Evolutionary conservation across 2,888 invertebrate genomes (phyloP).

Genomic region (Pachydiplax longipennis): DNA sequence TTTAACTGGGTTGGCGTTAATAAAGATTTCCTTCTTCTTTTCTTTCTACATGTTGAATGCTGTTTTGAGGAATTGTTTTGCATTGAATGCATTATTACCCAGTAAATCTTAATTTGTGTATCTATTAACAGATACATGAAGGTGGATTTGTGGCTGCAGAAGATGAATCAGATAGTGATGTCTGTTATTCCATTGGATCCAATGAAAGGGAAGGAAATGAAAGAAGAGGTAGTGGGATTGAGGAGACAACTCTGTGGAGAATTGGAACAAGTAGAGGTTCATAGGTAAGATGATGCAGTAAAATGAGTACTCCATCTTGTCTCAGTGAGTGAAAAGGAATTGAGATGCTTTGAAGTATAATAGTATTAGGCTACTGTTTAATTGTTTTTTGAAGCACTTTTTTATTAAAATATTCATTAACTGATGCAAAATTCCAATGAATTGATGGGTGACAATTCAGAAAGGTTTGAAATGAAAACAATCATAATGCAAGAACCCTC

Average conservation of each 20-base stretch:
- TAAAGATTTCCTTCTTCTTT: too few species aligned
- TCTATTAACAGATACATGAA: background rate
- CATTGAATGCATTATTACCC: background rate
- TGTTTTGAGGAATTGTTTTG: too few species aligned
- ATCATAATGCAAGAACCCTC: too few species aligned
- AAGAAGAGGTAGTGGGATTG: background rate
- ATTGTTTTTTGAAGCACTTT: too few species aligned
- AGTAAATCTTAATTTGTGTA: background rate
- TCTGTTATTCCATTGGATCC: background rate
- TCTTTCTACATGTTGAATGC: too few species aligned
- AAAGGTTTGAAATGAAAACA: too few species aligned
- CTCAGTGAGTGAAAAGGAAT: background rate
- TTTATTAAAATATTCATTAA: too few species aligned
- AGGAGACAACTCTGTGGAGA: background rate
- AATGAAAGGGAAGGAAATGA: background rate
- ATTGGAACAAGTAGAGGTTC: background rate
- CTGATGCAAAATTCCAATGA: too few species aligned
- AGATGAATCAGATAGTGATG: background rate
- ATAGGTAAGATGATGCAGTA: background rate
- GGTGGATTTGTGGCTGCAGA: constrained; percentile 7
- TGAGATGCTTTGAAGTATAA: too few species aligned
- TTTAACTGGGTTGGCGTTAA: too few species aligned
- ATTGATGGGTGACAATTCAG: too few species aligned
- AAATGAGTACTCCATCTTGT: background rate
- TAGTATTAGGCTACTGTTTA: too few species aligned